Percentiles rank a stretch among this genome's conserved stretches.
phyloP scores from a whole-genome alignment of 2,113 vertebrate genomes.

The Phyllostomus discolor region DNA sequence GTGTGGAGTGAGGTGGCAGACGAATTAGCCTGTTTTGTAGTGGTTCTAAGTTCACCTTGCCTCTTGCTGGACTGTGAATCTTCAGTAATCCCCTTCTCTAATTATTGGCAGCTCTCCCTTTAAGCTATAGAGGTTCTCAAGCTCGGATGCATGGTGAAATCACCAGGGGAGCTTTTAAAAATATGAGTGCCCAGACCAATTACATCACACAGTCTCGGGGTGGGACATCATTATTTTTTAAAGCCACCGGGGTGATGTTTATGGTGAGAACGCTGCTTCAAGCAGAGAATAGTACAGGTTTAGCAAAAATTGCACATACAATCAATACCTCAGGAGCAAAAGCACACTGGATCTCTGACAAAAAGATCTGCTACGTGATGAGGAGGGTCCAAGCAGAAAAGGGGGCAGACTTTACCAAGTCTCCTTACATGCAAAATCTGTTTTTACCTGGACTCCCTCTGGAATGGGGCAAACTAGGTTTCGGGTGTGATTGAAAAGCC shows the following conservation, averaged over 20 bases:
- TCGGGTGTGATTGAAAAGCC: not conserved
- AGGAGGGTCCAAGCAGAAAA: not conserved
- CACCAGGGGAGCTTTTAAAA: conserved; percentile 11
- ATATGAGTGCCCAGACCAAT: not conserved
- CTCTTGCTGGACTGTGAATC: not conserved
- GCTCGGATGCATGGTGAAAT: not conserved
- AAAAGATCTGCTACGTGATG: not conserved
- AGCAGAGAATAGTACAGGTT: not conserved
- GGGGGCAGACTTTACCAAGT: not conserved
- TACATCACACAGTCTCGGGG: not conserved
- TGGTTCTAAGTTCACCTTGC: not conserved
- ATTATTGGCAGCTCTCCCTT: not conserved
- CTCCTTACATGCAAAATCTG: not conserved
- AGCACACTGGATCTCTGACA: not conserved
- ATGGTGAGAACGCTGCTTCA: not conserved
- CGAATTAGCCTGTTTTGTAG: not conserved
- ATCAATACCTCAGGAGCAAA: not conserved
- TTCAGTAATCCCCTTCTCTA: not conserved
- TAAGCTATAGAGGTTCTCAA: not conserved
- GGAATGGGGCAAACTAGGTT: not conserved
- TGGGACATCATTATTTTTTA: not conserved
- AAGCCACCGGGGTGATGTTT: not conserved
- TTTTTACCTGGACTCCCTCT: not conserved
- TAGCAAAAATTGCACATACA: not conserved
- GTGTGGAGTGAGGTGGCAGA: not conserved